phyloP scores from a whole-genome alignment of 1,140 invertebrate genomes.

The Drosophila tropicalis region DNA sequence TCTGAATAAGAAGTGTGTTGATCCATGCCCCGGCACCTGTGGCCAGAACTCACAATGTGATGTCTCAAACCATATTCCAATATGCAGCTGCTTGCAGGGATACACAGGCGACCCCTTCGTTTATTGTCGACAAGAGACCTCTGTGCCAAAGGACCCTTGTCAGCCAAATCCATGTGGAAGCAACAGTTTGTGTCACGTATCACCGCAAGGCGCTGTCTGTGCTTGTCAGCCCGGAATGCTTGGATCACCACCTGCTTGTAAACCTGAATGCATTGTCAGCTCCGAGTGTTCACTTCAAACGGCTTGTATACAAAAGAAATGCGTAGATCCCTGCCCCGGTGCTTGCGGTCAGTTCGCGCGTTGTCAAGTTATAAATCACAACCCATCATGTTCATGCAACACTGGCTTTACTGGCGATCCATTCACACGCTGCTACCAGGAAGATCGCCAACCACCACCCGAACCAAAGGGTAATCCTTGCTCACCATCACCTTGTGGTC shows the following conservation, averaged over 20 bases:
- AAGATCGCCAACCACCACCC: slow-evolving; percentile 83
- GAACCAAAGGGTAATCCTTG: slow-evolving; percentile 85
- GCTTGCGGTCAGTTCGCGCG: slow-evolving; percentile 88
- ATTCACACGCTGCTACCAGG: slow-evolving; percentile 84
- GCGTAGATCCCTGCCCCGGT: slow-evolving; percentile 88
- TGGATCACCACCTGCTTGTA: slow-evolving; percentile 88
- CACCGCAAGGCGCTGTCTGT: slow-evolving; percentile 89
- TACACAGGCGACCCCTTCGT: slow-evolving; percentile 92
- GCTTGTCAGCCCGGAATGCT: slow-evolving; percentile 89
- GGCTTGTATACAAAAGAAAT: slow-evolving; percentile 88
- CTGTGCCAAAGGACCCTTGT: slow-evolving; percentile 85
- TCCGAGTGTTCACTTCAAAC: slow-evolving; percentile 87
- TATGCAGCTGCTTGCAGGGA: slow-evolving; percentile 88
- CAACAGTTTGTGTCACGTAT: slow-evolving; percentile 90
- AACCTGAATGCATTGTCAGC: slow-evolving; percentile 89
- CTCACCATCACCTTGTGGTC: slow-evolving; percentile 88
- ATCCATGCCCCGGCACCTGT: slow-evolving; percentile 91
- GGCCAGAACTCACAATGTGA: slow-evolving; percentile 89
- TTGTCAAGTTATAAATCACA: slow-evolving; percentile 87
- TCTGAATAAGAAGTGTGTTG: slow-evolving; percentile 88
- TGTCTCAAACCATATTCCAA: slow-evolving; percentile 91
- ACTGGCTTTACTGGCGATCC: slow-evolving; percentile 85
- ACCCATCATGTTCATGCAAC: slow-evolving; percentile 85
- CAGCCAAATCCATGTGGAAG: slow-evolving; percentile 91
- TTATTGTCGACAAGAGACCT: slow-evolving; percentile 69